Base-by-base conservation (phyloP, 2,113 vertebrate species). In the Lamprotornis superbus region DNA sequence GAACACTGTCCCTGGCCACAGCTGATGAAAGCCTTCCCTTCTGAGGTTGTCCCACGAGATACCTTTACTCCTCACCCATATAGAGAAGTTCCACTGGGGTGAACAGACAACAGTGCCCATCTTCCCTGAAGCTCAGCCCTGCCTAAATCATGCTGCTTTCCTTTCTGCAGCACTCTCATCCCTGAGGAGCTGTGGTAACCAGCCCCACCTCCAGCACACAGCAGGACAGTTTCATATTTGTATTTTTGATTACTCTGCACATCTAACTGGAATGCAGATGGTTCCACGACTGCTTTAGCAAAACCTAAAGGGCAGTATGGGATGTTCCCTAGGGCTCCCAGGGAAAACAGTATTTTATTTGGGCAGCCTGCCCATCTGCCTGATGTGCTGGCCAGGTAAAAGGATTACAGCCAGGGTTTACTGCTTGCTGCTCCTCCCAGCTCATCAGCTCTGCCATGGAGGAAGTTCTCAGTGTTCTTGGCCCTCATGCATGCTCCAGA, bases 381-480 rank as follows among this genome's bases (percentile, higher is more conserved):
- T 92, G 86, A 73, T 20, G 50, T 50, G 53, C 79, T 33, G 56
- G 92, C 86, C 90, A 87, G 86, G 56, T 77, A 11, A 63, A 35
- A 59, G 73, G 68, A 86, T 81, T 78, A 11, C 60, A 93, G 85
- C 30, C 64, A 46, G 37, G 50, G 30, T 61, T 63, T 52, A 27
- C 40, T 77, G 78, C 78, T 74, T 9, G 0, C 40, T 76, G 40
- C 88, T 82, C 71, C 83, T 86, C 92, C 68, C 83, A 91, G 63
- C 69, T 33, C 49, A 70, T 67, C 80, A 81, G 69, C 28, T 73
- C 69, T 68, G 83, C 81, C 57, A 69, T 2, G 5, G 25, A 94
- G 61, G 30, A 95, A 93, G 69, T 42, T 91, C 69, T 84, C 53
- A 27, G 27, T 64, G 77, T 27, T 89, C 89, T 21, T 94, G 91